Evolutionary conservation across 2,797 vertebrate species (phyloP), one percentile per base, ranked within the genome.

Genomic region (Semaprochilodus insignis): DNA sequence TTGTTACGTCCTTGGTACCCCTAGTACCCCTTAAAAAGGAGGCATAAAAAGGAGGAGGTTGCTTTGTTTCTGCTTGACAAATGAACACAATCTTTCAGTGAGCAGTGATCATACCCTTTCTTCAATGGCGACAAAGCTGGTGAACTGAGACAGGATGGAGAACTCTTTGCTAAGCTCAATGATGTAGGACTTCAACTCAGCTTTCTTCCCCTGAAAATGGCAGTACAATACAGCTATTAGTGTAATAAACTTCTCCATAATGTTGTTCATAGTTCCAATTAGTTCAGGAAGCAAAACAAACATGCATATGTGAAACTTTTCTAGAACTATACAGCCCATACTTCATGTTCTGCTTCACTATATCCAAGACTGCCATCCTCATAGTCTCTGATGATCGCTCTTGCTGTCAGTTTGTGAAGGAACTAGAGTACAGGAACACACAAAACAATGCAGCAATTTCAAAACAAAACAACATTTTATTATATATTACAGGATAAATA

Each of bases 51-150:
- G n/a, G n/a, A n/a, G n/a, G n/a, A n/a, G n/a, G n/a, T n/a, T n/a
- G n/a, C n/a, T n/a, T n/a, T n/a, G n/a, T n/a, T n/a, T n/a, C n/a
- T n/a, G n/a, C 36, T 40, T 3, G 34, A 36, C 6, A 10, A 0
- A 2, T 69, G 0, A 69, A n/a, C 2, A 19, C 16, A 10, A 59
- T 34, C 17, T 36, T 14, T 25, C 23, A 36, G 57, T 77, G 2
- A 83, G 13, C 15, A 62, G 48, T 77, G 87, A 69, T 94, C 95
- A 40, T 89, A 97, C 96, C 95, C 96, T 93, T 91, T 96, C 94
- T 90, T 97, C 97, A 69, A 97, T 87, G 52, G 96, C 97, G 82
- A 97, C 91, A 71, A 97, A 98, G 90, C 96, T 98, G 90, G 97
- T 97, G 88, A 96, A 97, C 82, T 96, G 96, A 79, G 95, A 97